These are phyloP conservation scores for Cyprinodon brontotheroides DNA, from an alignment of 2,113 vertebrate genomes.

Conservation along the genomic window DNA sequence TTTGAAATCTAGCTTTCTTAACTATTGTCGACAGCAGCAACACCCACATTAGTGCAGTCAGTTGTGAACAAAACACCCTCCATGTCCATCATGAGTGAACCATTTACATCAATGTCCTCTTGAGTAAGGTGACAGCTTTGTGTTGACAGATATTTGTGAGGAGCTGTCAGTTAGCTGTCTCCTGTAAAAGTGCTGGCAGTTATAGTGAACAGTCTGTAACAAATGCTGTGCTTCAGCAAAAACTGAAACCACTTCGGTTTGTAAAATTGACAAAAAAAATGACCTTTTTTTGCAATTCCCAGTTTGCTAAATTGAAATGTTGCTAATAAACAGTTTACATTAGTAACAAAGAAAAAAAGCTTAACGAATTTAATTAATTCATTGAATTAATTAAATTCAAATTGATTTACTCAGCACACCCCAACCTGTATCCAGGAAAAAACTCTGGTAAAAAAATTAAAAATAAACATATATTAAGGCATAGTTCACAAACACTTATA, in stretches of 20 bases:
- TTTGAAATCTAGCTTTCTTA: neutral
- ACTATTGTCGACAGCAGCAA: neutral
- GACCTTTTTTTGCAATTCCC: neutral
- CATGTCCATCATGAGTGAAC: neutral
- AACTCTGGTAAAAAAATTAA: neutral
- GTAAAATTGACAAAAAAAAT: neutral
- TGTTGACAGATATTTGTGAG: slow-evolving; percentile 14
- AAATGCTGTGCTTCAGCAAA: slow-evolving; percentile 10
- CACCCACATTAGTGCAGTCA: neutral
- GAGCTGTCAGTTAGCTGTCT: slow-evolving; percentile 19
- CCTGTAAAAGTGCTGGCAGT: neutral
- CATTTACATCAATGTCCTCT: neutral
- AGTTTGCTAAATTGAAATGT: neutral
- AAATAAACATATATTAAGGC: neutral
- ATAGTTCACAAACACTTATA: neutral
- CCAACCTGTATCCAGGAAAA: neutral
- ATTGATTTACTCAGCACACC: neutral
- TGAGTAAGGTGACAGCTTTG: neutral
- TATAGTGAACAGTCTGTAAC: neutral
- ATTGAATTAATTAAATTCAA: no score
- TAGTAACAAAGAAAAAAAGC: neutral
- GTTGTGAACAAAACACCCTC: slow-evolving; percentile 1
- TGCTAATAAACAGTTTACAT: neutral
- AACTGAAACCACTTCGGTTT: slow-evolving; percentile 2
- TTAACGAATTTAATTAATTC: neutral